Base-by-base conservation (phyloP, 2,888 invertebrate species). In the Punctoribates punctum region DNA sequence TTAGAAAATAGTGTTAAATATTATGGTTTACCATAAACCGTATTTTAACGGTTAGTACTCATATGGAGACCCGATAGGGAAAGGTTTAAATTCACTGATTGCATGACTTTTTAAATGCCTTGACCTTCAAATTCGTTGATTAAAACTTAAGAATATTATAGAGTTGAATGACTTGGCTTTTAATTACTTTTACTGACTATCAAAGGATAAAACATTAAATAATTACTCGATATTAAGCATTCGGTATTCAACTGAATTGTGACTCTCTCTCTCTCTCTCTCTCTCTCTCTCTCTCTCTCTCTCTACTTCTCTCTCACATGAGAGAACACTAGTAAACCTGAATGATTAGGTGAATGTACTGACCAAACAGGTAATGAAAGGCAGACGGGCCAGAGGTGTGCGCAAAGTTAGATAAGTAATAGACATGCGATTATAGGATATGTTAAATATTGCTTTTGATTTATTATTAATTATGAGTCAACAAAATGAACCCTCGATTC, bases 141-240 rank as follows among this genome's bases (percentile, higher is more conserved):
- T 25, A 57, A 17, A 54, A 57, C 17, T 8, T 42, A 42, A 42
- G 42, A 42, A 42, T 42, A 42, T 9, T 1, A 42, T 42, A 65
- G 1, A 65, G 65, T 65, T 65, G 25, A 65, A 20, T 65, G 65
- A 65, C 65, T 65, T 38, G 20, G 11, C 2, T 60, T 60, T 60
- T 60, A 60, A 60, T 65, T 65, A 65, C 13, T 65, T 27, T 27
- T 65, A 27, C 23, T 65, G n/a, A n/a, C n/a, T n/a, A n/a, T 38
- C 17, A 9, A 17, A 2, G 27, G 29, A 65, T 65, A 65, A 65
- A 8, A n/a, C 65, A 65, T 65, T n/a, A 65, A 65, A 65, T 65
- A 65, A 65, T 65, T 48, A 73, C 38, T 46, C 67, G 6, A 9
- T 67, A 25, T 42, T 42, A 42, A 13, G 42, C 42, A 42, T 11